Evolutionary conservation across 2,797 vertebrate genomes (phyloP).

Genomic region (Cirrhinus mrigala): DNA sequence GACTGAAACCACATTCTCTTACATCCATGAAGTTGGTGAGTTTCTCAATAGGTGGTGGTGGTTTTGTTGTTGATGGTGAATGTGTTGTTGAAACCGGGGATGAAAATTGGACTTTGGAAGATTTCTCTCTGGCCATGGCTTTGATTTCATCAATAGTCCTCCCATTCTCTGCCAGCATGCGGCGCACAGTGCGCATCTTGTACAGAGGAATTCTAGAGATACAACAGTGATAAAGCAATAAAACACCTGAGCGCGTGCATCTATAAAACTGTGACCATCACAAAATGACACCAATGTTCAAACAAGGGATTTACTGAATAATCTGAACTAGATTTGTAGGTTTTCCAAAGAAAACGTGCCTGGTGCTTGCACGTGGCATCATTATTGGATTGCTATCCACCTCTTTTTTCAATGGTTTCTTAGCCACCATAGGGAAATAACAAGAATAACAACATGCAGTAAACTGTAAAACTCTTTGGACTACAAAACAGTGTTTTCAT

Average conservation of each 20-base stretch:
- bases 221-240: neutral
- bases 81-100: neutral
- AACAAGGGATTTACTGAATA: neutral
- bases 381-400: neutral
- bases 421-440: too few species aligned
- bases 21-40: conserved; percentile 88
- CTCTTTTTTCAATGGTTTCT: too few species aligned
- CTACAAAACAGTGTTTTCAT: too few species aligned
- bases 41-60: conserved; percentile 72
- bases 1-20: conserved; percentile 54
- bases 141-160: conserved; percentile 72
- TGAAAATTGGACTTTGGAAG: neutral
- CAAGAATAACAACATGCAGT: too few species aligned
- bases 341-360: neutral
- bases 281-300: neutral
- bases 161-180: conserved; percentile 73
- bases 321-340: neutral
- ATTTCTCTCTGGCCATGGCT: conserved; percentile 56
- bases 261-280: neutral
- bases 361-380: neutral
- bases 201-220: conserved; percentile 81
- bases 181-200: conserved; percentile 72
- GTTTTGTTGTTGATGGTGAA: conserved; percentile 4
- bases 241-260: neutral
- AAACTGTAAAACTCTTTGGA: too few species aligned